These are phyloP conservation scores for Gila robusta DNA, from an alignment of 2,797 vertebrate species.

Conservation along the genomic window DNA sequence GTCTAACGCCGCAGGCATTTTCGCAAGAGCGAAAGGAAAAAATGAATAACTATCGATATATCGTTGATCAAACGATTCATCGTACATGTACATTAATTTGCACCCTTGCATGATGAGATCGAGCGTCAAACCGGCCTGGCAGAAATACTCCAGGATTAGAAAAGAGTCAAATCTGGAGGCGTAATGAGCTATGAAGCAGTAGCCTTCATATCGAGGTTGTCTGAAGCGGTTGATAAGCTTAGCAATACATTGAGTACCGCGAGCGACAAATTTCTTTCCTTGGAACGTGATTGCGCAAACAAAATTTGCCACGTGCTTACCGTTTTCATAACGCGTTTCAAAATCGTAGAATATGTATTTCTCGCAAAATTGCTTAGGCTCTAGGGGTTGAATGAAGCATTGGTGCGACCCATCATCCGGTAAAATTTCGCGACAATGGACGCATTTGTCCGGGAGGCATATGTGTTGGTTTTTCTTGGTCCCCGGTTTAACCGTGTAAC, in stretches of 20 bases:
- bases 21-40: not conserved
- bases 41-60: not conserved
- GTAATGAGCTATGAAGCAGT: not conserved
- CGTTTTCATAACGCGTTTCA: too few relatives aligned
- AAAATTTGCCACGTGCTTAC: too few relatives aligned
- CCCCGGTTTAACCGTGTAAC: too few relatives aligned
- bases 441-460: too few relatives aligned
- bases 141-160: not conserved
- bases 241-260: not conserved
- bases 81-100: not conserved
- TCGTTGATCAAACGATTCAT: not conserved
- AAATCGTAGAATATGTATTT: too few relatives aligned
- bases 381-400: too few relatives aligned
- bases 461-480: too few relatives aligned
- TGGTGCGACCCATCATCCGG: too few relatives aligned
- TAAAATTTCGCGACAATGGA: too few relatives aligned
- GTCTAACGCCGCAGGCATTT: not conserved
- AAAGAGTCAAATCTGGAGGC: not conserved
- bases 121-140: accelerated
- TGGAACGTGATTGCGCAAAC: too few relatives aligned
- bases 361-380: too few relatives aligned
- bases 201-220: not conserved
- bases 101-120: not conserved
- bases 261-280: too few relatives aligned
- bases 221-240: not conserved